phyloP scores from a whole-genome alignment of 2,113 vertebrate genomes.

The Xenus cinereus region DNA sequence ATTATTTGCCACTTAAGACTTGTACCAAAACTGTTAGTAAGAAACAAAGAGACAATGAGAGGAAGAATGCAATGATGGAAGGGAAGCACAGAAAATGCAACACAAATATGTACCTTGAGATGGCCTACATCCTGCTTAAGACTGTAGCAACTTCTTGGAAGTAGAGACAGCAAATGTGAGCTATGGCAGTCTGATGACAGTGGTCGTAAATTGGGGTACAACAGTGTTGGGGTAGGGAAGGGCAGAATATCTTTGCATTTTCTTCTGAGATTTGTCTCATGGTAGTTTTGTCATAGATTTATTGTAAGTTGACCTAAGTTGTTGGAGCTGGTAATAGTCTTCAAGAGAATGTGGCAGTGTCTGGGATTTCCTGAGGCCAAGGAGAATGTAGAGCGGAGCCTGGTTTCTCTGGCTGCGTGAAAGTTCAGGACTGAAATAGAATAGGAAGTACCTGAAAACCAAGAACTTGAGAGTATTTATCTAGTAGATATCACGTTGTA shows the following conservation, averaged over 20 bases:
- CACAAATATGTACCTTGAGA: neutral
- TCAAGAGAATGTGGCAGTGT: neutral
- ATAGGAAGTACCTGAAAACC: neutral
- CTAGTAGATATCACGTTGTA: too few relatives aligned
- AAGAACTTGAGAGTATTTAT: neutral
- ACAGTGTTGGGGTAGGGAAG: neutral
- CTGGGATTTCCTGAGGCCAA: neutral
- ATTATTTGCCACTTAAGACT: neutral
- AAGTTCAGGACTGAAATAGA: neutral
- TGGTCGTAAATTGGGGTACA: neutral
- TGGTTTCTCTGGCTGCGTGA: neutral
- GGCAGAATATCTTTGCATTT: neutral
- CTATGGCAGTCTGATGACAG: neutral
- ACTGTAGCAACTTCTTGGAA: neutral
- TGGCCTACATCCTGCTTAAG: neutral
- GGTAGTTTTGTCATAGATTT: neutral
- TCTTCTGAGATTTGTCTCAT: neutral
- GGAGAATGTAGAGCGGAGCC: neutral
- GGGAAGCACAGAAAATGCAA: neutral
- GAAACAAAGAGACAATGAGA: neutral
- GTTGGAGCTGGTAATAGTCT: neutral
- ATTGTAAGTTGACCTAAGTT: neutral
- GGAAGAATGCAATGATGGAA: neutral
- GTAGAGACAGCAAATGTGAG: neutral
- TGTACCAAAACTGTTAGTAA: neutral